Evolutionary conservation across 1,140 invertebrate species (phyloP), one percentile per base, ranked within the genome.

Genomic region (Nasonia vitripennis): DNA sequence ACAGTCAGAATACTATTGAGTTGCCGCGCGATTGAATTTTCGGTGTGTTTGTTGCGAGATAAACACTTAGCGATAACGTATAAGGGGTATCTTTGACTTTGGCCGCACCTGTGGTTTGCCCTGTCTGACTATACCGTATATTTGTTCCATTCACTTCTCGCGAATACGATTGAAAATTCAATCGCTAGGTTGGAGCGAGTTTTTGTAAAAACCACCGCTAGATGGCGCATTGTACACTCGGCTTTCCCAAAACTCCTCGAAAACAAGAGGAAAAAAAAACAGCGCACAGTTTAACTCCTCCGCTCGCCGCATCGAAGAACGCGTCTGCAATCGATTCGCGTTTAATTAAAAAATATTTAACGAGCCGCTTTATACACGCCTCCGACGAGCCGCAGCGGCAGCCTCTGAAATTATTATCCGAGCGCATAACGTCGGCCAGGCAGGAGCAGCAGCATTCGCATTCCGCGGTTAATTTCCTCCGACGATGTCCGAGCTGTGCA

Each of bases 261-360:
- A 11, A 37, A 12, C 17, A 37, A 78, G 31, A 78, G 62, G 51
- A 55, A 55, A 75, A n/a, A 70, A 82, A 81, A 48, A 83, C 2
- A 51, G 48, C 34, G 48, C 34, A 37, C 34, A 37, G 34, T 3
- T 27, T 27, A 68, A 20, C 62, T 67, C 7, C 9, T 45, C 41
- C 7, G 10, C 41, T 45, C 41, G 7, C 23, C 41, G 73, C 17
- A 12, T 2, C 78, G 55, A n/a, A 41, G 84, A 78, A 85, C 78
- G 84, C 48, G 68, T 74, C 45, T 86, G 84, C 85, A 81, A 89
- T 89, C 90, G 89, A 91, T 91, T 87, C 86, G 71, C 80, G 89
- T 90, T 92, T 92, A 91, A 92, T 91, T 92, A 91, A 91, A 91
- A 92, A 92, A 91, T 91, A 89, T 90, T 91, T 88, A 91, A 88